Evolutionary conservation across 2,113 vertebrate species (phyloP).

Genomic region (Nycticebus coucang): DNA sequence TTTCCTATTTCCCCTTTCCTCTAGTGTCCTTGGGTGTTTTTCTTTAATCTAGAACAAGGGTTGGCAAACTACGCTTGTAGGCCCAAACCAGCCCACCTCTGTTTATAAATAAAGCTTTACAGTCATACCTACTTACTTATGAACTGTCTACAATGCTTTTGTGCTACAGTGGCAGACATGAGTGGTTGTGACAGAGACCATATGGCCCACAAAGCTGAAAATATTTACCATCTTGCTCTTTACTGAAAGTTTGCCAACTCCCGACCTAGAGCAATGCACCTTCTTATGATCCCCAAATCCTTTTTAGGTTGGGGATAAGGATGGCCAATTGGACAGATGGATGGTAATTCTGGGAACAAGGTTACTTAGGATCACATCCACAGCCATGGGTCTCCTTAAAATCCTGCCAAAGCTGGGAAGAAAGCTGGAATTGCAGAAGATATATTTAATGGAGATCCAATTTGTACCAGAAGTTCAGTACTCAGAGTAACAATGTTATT

Average conservation of each 20-base stretch:
- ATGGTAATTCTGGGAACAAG: background rate
- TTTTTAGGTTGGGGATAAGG: background rate
- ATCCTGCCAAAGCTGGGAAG: background rate
- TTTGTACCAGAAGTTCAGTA: background rate
- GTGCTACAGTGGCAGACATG: background rate
- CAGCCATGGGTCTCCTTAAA: background rate
- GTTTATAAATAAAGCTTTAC: background rate
- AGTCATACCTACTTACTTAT: background rate
- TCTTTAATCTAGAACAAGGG: background rate
- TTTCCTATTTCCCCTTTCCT: background rate
- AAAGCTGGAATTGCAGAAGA: background rate
- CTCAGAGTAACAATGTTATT: background rate
- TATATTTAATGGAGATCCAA: background rate
- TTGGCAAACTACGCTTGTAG: background rate
- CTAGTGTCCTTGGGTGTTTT: background rate
- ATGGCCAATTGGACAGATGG: background rate
- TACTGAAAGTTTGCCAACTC: background rate
- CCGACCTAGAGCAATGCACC: background rate
- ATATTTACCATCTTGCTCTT: background rate
- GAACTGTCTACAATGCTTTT: rapidly evolving
- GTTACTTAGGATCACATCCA: background rate
- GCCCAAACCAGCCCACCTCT: background rate
- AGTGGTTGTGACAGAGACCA: background rate
- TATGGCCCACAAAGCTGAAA: background rate
- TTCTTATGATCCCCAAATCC: background rate